Percentiles rank a stretch among this genome's conserved stretches.
Conservation (phyloP, 2,113 vertebrate genomes). For the Sardina pilchardus region DNA sequence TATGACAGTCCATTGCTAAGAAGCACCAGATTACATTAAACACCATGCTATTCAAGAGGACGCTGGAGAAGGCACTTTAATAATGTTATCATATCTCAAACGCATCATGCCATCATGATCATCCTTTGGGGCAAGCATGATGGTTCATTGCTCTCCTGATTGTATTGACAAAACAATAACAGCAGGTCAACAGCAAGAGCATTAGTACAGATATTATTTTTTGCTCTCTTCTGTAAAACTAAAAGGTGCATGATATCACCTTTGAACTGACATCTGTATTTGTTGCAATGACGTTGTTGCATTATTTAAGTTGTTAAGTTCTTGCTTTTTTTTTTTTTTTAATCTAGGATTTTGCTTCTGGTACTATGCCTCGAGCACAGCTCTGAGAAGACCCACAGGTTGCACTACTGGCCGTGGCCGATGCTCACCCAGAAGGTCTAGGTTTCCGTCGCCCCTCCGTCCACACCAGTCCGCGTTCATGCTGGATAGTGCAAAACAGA, state of each 20-base stretch:
- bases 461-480: neutral
- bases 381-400: constrained; percentile 35
- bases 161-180: constrained; percentile 54
- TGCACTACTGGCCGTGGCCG: constrained; percentile 28
- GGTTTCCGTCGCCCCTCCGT: neutral
- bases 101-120: neutral
- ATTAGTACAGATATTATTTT: neutral
- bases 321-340: neutral
- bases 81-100: neutral
- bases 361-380: constrained; percentile 9
- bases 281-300: too few species aligned
- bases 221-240: neutral
- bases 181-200: neutral
- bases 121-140: neutral
- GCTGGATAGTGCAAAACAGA: constrained; percentile 16
- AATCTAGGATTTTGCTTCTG: neutral
- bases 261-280: neutral
- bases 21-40: neutral
- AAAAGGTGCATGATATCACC: neutral
- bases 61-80: neutral
- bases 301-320: too few species aligned
- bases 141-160: constrained; percentile 31
- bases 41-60: neutral
- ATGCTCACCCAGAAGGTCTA: neutral
- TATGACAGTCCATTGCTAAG: neutral